Evolutionary conservation across 1,140 invertebrate genomes (phyloP), one percentile per base, ranked within the genome.

Genomic region (Anastrepha obliqua): DNA sequence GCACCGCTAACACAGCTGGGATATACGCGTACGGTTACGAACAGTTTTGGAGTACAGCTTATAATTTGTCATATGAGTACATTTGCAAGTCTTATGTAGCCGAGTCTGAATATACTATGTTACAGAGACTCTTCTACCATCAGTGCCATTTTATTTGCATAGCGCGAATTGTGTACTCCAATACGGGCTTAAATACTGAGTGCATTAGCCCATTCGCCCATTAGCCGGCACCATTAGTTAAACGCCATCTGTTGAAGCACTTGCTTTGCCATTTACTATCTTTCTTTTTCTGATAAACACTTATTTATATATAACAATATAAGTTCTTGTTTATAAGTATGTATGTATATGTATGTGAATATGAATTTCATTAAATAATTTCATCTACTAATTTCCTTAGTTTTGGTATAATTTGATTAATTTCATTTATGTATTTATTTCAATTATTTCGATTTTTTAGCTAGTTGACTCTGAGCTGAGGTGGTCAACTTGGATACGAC

Each of bases 401-500:
- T 51, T 47, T 70, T 58, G 65, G 60, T 60, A 78, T 62, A n/a
- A n/a, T 86, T 62, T 55, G 58, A 13, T 85, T 74, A 74, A 88
- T 88, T 88, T 47, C 9, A 51, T 87, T 70, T 62, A 58, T 29
- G 29, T 67, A 59, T 85, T 87, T 87, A 87, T 11, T 87, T 78
- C 17, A 81, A 81, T 87, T 92, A 91, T 91, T 93, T 91, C 90
- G 89, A 91, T 87, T 93, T 81, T 51, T 81, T 93, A 87, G 91
- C 91, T 85, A 93, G 92, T 89, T 93, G 93, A 92, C 91, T 93
- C 89, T 93, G 93, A 94, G 96, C 95, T 94, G 96, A 97, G 96
- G 97, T 97, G 95, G 97, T 98, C 95, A 98, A 96, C 96, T 98
- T 98, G 95, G 97, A 98, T 94, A 98, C 97, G 94, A 98, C 97